Percentiles rank a stretch among this genome's conserved stretches.
Evolutionary conservation across 2,113 vertebrate genomes (phyloP).

Genomic region (Hiodon tergisus): DNA sequence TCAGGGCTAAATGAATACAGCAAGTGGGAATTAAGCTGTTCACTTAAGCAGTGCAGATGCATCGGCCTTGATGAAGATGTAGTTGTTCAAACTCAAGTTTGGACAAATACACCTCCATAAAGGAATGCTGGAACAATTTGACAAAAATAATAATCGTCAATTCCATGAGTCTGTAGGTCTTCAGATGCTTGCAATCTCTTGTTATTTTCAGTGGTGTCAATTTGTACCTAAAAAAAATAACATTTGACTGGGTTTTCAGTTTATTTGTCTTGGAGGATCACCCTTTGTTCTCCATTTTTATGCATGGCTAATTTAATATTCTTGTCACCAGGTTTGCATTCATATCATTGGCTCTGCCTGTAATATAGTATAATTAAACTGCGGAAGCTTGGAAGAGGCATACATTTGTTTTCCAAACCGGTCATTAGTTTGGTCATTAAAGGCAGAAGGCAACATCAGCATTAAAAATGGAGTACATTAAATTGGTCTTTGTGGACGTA

Average conservation of each 20-base stretch:
- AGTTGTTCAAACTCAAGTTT: no score
- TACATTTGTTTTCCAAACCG: constrained; percentile 33
- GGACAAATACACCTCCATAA: no score
- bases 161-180: no score
- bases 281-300: background rate
- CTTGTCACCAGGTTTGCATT: background rate
- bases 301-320: constrained; percentile 27
- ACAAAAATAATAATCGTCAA: no score
- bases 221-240: no score
- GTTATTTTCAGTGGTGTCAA: no score
- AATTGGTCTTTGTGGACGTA: constrained; percentile 41
- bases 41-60: no score
- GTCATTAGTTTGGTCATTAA: constrained; percentile 45
- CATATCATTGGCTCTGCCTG: constrained; percentile 20
- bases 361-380: constrained; percentile 41
- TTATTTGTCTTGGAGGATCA: constrained; percentile 8
- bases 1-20: no score
- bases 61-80: no score
- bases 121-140: no score
- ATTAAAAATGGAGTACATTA: constrained; percentile 44
- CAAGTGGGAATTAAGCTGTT: no score
- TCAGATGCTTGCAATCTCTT: no score
- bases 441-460: constrained; percentile 28
- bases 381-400: constrained; percentile 11
- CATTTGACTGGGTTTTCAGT: background rate